Evolutionary conservation across 2,113 vertebrate genomes (phyloP).

Genomic region (Alces alces): DNA sequence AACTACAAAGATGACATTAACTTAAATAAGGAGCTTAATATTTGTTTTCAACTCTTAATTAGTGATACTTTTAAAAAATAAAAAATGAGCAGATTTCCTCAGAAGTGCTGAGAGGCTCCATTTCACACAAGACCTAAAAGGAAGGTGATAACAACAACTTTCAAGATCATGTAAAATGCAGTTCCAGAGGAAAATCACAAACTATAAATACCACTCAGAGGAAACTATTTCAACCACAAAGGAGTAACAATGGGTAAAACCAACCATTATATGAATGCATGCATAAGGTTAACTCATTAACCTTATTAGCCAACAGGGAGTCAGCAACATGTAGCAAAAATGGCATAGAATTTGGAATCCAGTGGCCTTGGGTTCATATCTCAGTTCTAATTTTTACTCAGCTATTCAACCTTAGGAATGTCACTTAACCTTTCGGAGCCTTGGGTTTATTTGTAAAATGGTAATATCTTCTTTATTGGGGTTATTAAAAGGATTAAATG

Average conservation of each 20-base stretch:
- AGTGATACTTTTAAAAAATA: not conserved
- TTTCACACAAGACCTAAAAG: conserved; percentile 3
- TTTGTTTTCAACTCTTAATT: not conserved
- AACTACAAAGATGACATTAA: not conserved
- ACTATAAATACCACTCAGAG: not conserved
- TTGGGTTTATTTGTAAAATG: not conserved
- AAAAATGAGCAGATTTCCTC: not conserved
- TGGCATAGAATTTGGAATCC: not conserved
- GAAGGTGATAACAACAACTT: not conserved
- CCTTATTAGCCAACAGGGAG: not conserved
- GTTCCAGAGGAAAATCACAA: conserved; percentile 28
- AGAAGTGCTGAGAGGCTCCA: not conserved
- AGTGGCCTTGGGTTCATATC: not conserved
- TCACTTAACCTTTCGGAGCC: not conserved
- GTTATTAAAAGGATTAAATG: not conserved
- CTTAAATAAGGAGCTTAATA: not conserved
- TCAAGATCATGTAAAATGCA: not conserved
- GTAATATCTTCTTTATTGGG: not conserved
- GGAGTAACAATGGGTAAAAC: not conserved
- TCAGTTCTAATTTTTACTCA: not conserved
- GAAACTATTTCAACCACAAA: not conserved
- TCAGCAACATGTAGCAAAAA: not conserved
- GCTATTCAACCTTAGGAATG: not conserved
- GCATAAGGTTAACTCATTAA: not conserved
- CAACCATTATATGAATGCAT: not conserved